Percentiles rank a stretch among this genome's conserved stretches.
Conservation (phyloP, 2,888 invertebrate species). For the Polylopha cassiicola region DNA sequence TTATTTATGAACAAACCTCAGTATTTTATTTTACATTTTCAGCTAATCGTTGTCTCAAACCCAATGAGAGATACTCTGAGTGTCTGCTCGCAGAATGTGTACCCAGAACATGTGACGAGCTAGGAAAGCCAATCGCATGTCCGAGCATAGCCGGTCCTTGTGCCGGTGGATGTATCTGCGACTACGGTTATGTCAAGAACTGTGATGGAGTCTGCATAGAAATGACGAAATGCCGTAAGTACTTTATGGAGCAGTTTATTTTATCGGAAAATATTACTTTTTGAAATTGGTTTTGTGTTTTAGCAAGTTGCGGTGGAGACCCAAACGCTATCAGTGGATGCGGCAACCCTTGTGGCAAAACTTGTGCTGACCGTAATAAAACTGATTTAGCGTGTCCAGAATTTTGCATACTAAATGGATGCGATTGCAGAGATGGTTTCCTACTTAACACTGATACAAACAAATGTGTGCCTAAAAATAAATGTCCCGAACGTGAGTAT, state of each 20-base stretch:
- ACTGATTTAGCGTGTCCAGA: constrained; percentile 5
- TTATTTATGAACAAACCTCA: no score
- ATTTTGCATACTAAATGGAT: constrained; percentile 11
- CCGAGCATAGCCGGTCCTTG: constrained; percentile 1
- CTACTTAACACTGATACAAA: constrained; percentile 4
- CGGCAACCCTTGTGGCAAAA: constrained; percentile 15
- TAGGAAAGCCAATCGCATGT: not conserved
- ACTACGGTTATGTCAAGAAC: constrained; percentile 5
- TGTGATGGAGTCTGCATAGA: constrained; percentile 2
- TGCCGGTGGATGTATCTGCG: constrained; percentile 6
- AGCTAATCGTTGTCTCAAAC: constrained; percentile 11
- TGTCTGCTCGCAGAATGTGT: constrained; percentile 7
- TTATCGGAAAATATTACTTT: not conserved
- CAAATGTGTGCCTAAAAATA: constrained; percentile 9
- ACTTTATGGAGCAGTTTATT: not conserved
- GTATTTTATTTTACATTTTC: not conserved
- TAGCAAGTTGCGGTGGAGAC: constrained; percentile 11
- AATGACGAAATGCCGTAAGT: constrained; percentile 7
- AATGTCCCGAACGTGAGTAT: constrained; percentile 14
- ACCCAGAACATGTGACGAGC: constrained; percentile 4
- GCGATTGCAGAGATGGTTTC: constrained; percentile 15
- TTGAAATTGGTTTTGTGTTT: not conserved
- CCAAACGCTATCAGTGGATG: constrained; percentile 12
- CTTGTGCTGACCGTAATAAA: constrained; percentile 1
- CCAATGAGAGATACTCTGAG: constrained; percentile 6